Percentiles rank a stretch among this genome's conserved stretches.
Conservation (phyloP, 2,113 vertebrate genomes). For the Pseudopodoces humilis region DNA sequence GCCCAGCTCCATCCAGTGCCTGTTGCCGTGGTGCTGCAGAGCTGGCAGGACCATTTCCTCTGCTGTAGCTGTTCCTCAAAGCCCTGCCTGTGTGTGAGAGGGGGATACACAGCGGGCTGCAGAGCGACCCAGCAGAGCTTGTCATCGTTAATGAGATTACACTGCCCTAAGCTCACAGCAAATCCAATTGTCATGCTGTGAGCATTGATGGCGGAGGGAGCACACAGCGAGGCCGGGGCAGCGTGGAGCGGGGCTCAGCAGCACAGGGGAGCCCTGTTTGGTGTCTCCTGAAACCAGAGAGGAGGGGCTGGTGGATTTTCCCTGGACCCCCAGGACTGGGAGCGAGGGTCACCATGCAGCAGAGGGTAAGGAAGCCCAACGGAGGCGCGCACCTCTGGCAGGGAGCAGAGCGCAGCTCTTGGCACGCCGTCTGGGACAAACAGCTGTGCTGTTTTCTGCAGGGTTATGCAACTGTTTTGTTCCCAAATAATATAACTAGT, state of each 20-base stretch:
- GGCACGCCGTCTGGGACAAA: not conserved
- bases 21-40: not conserved
- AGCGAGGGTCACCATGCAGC: rapidly evolving
- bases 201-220: not conserved
- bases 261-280: not conserved
- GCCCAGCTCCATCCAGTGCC: not conserved
- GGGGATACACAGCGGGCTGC: not conserved
- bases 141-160: constrained; percentile 42
- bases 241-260: not conserved
- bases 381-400: not conserved
- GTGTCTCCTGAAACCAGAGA: not conserved
- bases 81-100: not conserved
- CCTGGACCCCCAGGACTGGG: not conserved
- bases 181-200: constrained; percentile 30
- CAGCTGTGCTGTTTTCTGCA: constrained; percentile 53
- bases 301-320: not conserved
- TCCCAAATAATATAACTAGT: constrained; percentile 46
- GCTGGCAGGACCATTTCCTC: not conserved
- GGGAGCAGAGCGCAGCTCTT: not conserved
- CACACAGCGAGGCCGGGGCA: not conserved
- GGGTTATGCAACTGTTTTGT: constrained; percentile 50
- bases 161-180: constrained; percentile 43
- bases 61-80: not conserved
- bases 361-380: not conserved
- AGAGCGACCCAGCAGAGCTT: not conserved